Base-by-base conservation (phyloP, 2,113 vertebrate genomes). In the Pleuronectes platessa region DNA sequence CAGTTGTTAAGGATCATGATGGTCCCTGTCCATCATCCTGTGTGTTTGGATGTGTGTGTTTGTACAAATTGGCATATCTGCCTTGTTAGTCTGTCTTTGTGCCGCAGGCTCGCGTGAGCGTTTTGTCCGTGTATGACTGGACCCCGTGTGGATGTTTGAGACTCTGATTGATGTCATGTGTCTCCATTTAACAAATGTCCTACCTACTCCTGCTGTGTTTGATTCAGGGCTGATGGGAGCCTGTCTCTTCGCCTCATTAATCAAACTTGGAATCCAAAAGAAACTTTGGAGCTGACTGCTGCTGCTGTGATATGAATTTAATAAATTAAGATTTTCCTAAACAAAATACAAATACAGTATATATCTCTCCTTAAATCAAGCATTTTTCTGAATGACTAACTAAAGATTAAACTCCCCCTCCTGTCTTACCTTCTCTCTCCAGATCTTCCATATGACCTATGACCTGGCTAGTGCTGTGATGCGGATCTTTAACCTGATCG, bases 361-460 rank as follows among this genome's bases (percentile, higher is more conserved):
- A 18, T 56, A 7, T 51, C 26, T 54, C 24, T 31, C 8, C 0
- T 64, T 51, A 26, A 65, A 27, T 63, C 31, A n/a, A 55, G 18
- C 20, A 14, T 53, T 40, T 40, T 60, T 72, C 2, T 64, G 45
- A 47, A 21, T 66, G 26, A 37, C 20, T 47, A 37, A 27, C 21
- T 58, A 18, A 60, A 21, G 18, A 64, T 60, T 67, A 8, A 82
- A 78, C 77, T 42, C 60, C 40, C 60, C 40, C 54, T 3, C 24
- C 35, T 63, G 21, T 76, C 54, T 78, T 31, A 9, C 54, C 73
- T 6, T 81, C 66, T 53, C 1, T 1, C 23, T 69, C 0, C 90
- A 98, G 97, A 99, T 99, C 82, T 99, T 99, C 94, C 98, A 98
- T 88, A 99, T 99, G 98, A 98, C 97, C 49, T 99, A 99, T 0